Evolutionary conservation across 2,797 vertebrate species (phyloP).

Genomic region (Spinus olivaceus): DNA sequence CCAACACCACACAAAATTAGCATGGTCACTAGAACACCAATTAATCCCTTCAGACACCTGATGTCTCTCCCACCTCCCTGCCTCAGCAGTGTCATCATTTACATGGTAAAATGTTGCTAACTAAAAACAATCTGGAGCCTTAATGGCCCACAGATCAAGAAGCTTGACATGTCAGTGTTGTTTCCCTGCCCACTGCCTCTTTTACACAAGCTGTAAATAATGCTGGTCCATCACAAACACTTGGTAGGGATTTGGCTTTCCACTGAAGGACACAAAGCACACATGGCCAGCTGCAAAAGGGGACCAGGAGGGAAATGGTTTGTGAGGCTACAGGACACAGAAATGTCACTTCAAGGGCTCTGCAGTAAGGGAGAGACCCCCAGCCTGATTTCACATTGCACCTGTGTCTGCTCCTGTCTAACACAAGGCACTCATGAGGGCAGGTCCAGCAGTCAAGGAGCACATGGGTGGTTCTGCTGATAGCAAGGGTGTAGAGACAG

Average conservation of each 20-base stretch:
- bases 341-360: neutral
- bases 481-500: neutral
- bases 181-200: neutral
- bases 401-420: neutral
- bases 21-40: neutral
- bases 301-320: fast-evolving
- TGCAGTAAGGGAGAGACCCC: neutral
- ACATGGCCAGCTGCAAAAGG: neutral
- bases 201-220: neutral
- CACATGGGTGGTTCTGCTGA: neutral
- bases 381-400: neutral
- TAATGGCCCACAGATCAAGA: neutral
- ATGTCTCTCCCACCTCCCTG: slow-evolving; percentile 15
- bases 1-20: slow-evolving; percentile 26
- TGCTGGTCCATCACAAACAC: neutral
- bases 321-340: neutral
- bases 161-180: neutral
- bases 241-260: neutral
- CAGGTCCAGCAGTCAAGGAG: neutral
- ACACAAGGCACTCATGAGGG: neutral
- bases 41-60: slow-evolving; percentile 48
- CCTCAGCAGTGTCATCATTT: neutral
- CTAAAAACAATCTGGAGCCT: neutral
- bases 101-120: neutral
- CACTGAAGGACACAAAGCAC: neutral